These are phyloP conservation scores for Falco rusticolus DNA, from an alignment of 2,797 vertebrate genomes.

Conservation along the genomic window DNA sequence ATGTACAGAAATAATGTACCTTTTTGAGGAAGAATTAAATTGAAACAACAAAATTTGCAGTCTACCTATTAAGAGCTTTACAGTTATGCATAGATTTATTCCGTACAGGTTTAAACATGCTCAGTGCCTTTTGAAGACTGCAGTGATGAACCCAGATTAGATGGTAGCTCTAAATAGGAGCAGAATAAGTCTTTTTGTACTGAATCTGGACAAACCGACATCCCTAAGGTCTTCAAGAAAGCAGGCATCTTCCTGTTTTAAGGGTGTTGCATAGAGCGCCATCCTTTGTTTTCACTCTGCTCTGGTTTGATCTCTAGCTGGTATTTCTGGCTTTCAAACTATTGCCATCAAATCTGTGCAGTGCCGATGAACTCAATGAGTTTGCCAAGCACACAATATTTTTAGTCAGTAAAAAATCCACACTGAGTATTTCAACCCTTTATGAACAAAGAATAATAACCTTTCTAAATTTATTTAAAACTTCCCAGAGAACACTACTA, in stretches of 20 bases:
- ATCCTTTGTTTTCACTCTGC: background rate
- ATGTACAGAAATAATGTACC: background rate
- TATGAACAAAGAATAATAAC: background rate
- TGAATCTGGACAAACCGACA: background rate
- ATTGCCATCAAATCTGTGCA: background rate
- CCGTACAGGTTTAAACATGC: background rate
- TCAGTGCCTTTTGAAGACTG: background rate
- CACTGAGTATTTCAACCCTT: background rate
- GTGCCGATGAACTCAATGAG: background rate
- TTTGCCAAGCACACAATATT: background rate
- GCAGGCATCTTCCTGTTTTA: background rate
- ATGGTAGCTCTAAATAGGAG: background rate
- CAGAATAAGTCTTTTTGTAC: background rate
- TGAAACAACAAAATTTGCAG: background rate
- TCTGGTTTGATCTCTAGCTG: background rate
- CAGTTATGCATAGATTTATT: background rate
- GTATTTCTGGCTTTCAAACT: background rate
- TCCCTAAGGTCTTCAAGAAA: background rate
- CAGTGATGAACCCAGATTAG: background rate
- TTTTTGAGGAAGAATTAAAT: background rate
- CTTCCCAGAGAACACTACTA: background rate
- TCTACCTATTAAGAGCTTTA: background rate
- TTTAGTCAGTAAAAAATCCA: background rate
- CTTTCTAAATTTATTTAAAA: background rate
- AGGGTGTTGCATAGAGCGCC: background rate